Conservation (phyloP, 2,797 vertebrate genomes). For the Lophius americanus region DNA sequence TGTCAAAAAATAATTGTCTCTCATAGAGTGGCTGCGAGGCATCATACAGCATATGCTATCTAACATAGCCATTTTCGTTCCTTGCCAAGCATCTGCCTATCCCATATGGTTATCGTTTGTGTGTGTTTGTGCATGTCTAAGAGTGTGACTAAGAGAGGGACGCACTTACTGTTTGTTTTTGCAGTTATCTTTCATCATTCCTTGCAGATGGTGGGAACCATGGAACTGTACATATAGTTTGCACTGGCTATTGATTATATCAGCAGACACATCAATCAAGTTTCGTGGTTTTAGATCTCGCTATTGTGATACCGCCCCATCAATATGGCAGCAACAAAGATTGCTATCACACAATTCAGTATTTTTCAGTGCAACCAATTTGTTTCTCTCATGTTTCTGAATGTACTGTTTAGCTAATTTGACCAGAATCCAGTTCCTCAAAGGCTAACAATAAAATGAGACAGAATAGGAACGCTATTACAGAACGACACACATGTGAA, state of each 20-base stretch:
- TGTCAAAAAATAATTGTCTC: constrained; percentile 64
- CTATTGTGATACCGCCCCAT: constrained; percentile 29
- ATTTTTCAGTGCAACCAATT: constrained; percentile 24
- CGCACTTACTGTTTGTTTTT: constrained; percentile 61
- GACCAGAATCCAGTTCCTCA: constrained; percentile 15
- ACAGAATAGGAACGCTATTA: constrained; percentile 11
- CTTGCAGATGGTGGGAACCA: constrained; percentile 64
- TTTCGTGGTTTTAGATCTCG: constrained; percentile 40
- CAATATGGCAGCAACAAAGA: constrained; percentile 31
- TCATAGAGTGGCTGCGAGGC: constrained; percentile 59
- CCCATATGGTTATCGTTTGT: constrained; percentile 75
- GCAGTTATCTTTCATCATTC: constrained; percentile 65
- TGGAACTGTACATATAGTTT: constrained; percentile 64
- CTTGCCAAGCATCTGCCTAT: constrained; percentile 78
- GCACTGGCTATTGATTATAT: constrained; percentile 70
- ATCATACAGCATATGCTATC: constrained; percentile 71
- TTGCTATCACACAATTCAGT: constrained; percentile 31
- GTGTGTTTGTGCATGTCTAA: constrained; percentile 27
- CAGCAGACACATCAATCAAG: constrained; percentile 63
- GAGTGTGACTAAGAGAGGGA: constrained; percentile 34
- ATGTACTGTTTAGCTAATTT: constrained; percentile 26
- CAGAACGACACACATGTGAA: constrained; percentile 31
- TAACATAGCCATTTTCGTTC: constrained; percentile 70
- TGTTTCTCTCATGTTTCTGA: constrained; percentile 19
- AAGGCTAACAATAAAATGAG: constrained; percentile 7